phyloP scores from a whole-genome alignment of 2,888 invertebrate genomes.

The Chrysolina haemoptera region DNA sequence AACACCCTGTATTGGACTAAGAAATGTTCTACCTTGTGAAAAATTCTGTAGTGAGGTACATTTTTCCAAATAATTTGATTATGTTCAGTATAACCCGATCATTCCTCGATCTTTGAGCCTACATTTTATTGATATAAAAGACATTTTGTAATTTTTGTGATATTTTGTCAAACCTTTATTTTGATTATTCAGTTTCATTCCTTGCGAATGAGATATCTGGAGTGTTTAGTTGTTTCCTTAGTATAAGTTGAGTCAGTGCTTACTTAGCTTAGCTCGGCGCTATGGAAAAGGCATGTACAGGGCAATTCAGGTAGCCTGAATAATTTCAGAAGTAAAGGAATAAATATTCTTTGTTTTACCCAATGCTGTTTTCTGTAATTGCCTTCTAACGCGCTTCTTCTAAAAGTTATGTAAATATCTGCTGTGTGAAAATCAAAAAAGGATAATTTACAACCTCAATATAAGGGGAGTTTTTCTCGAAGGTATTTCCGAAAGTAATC shows the following conservation, averaged over 20 bases:
- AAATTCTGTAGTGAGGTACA: too few relatives aligned
- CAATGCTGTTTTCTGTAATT: not conserved
- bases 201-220: slow-evolving; percentile 25
- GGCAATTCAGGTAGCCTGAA: not conserved
- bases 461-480: too few relatives aligned
- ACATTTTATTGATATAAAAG: slow-evolving; percentile 37
- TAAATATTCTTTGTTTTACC: not conserved
- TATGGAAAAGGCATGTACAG: slow-evolving; percentile 24
- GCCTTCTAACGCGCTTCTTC: not conserved
- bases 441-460: not conserved
- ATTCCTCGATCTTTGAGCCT: slow-evolving; percentile 25
- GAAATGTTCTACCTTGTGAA: too few relatives aligned
- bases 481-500: not conserved
- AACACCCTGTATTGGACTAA: too few relatives aligned
- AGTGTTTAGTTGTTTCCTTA: not conserved
- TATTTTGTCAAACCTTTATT: slow-evolving; percentile 31
- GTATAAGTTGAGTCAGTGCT: slow-evolving; percentile 41
- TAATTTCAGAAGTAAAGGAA: not conserved
- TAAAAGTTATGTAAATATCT: slow-evolving; percentile 11
- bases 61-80: not conserved
- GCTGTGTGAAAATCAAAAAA: slow-evolving; percentile 11
- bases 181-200: slow-evolving; percentile 31
- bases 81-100: not conserved
- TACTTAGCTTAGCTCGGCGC: slow-evolving; percentile 17
- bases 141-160: slow-evolving; percentile 44